phyloP scores from a whole-genome alignment of 2,797 vertebrate species.

The Falco peregrinus region DNA sequence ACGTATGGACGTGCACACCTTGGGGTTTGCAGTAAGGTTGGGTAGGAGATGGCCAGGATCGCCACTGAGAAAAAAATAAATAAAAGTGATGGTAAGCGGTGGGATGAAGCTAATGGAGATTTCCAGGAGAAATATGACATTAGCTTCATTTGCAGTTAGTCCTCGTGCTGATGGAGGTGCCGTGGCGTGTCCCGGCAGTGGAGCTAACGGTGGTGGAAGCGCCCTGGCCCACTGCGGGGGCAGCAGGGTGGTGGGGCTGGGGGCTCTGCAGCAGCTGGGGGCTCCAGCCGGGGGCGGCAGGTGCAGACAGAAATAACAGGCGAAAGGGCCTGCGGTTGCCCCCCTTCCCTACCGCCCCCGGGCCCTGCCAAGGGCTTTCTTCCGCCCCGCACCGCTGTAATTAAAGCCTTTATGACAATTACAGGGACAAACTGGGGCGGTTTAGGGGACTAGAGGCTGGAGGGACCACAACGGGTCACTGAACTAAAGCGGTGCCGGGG shows the following conservation, averaged over 20 bases:
- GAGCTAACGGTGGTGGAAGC: fast-evolving
- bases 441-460: too few relatives aligned
- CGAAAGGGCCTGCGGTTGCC: too few relatives aligned
- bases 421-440: too few relatives aligned
- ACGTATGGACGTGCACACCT: fast-evolving
- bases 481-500: neutral
- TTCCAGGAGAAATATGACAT: fast-evolving
- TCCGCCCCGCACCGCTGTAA: too few relatives aligned
- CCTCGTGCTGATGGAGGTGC: neutral
- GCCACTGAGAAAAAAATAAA: neutral
- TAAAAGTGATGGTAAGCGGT: fast-evolving
- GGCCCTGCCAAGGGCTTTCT: too few relatives aligned
- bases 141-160: too few relatives aligned
- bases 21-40: neutral
- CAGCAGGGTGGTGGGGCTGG: too few relatives aligned
- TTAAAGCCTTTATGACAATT: too few relatives aligned
- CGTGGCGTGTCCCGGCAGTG: fast-evolving
- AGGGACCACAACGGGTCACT: neutral
- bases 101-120: neutral
- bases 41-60: fast-evolving
- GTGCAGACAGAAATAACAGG: too few relatives aligned
- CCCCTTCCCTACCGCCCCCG: too few relatives aligned
- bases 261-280: too few relatives aligned
- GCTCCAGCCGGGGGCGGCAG: neutral
- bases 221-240: neutral